These are phyloP conservation scores for Siphonodentalium dalli DNA, from an alignment of 2,888 invertebrate species.

Conservation along the genomic window DNA sequence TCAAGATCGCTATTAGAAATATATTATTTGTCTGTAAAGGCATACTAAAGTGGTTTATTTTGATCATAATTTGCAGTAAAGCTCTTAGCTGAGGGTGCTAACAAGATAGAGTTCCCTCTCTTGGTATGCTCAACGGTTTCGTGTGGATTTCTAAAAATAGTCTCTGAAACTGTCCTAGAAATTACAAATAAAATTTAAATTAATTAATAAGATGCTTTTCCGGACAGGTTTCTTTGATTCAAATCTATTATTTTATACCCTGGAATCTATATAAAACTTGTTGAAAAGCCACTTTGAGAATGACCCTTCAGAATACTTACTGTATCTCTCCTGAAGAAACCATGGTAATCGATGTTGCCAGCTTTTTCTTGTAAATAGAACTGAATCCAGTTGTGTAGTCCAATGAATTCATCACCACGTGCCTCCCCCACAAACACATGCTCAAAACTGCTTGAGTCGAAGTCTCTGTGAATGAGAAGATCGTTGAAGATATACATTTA, in stretches of 20 bases:
- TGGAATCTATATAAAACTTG: no score
- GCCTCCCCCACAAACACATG: slow-evolving; percentile 66
- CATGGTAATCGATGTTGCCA: slow-evolving; percentile 63
- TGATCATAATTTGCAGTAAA: no score
- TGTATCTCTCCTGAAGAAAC: slow-evolving; percentile 62
- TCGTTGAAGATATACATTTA: background rate
- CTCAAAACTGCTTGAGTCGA: slow-evolving; percentile 65
- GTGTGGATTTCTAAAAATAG: no score
- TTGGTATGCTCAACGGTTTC: no score
- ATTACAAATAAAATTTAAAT: background rate
- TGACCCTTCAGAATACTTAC: slow-evolving; percentile 34
- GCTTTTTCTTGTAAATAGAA: slow-evolving; percentile 63
- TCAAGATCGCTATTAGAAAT: no score
- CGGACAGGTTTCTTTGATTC: no score
- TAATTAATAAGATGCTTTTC: background rate
- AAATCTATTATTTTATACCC: no score
- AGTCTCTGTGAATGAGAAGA: slow-evolving; percentile 37
- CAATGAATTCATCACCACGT: slow-evolving; percentile 55
- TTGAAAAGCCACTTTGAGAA: background rate
- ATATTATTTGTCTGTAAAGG: no score
- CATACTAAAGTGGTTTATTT: no score
- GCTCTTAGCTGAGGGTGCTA: no score
- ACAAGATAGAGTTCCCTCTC: no score
- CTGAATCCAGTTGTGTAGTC: slow-evolving; percentile 66
- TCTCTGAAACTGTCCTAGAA: background rate